These are phyloP conservation scores for Hippocampus kuda DNA, from an alignment of 2,797 vertebrate species.

Conservation along the genomic window DNA sequence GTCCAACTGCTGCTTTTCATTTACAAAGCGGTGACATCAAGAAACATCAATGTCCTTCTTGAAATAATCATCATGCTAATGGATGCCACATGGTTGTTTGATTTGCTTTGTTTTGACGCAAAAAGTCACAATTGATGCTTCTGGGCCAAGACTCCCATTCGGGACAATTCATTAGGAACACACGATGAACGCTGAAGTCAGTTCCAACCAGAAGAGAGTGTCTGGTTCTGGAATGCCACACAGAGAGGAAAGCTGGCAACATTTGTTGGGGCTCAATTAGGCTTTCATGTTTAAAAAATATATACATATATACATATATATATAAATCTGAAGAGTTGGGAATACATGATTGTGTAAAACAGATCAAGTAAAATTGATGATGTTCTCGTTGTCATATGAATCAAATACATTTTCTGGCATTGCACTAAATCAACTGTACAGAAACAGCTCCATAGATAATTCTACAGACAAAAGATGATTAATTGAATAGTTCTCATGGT, in stretches of 20 bases:
- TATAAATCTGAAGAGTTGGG: no score
- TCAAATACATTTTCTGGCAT: not conserved
- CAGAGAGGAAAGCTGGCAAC: not conserved
- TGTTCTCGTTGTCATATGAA: not conserved
- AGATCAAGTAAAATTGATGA: not conserved
- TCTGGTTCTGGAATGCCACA: not conserved
- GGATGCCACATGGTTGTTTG: constrained; percentile 11
- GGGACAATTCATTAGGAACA: not conserved
- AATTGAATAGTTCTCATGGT: not conserved
- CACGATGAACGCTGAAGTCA: not conserved
- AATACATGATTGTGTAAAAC: not conserved
- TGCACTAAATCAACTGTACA: not conserved
- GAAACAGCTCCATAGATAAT: not conserved
- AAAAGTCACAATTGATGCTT: not conserved
- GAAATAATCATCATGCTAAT: constrained; percentile 20
- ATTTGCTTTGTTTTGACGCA: constrained; percentile 3
- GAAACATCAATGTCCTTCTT: constrained; percentile 15
- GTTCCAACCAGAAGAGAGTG: not conserved
- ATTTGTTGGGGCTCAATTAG: not conserved
- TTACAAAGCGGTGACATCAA: constrained; percentile 21
- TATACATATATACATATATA: not conserved
- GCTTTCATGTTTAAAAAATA: not conserved
- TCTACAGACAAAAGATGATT: not conserved
- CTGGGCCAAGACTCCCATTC: not conserved
- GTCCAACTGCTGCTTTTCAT: constrained; percentile 24